phyloP scores from a whole-genome alignment of 1,140 invertebrate species.

The Anastatus disparis region DNA sequence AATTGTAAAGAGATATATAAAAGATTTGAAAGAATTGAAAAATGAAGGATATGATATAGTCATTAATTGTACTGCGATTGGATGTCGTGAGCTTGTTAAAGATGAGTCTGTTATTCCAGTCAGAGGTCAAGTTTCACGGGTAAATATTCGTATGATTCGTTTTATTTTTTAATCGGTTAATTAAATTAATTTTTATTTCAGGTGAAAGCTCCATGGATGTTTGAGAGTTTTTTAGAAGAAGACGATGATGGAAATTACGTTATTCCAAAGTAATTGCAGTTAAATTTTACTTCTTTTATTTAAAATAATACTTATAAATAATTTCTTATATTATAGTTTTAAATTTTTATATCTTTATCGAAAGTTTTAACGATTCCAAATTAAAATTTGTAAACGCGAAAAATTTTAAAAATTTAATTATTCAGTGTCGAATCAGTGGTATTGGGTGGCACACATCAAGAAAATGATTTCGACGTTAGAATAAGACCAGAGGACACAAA shows the following conservation, averaged over 20 bases:
- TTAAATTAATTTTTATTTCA: constrained; percentile 52
- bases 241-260: constrained; percentile 74
- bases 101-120: constrained; percentile 72
- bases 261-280: constrained; percentile 76
- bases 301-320: constrained; percentile 1
- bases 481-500: constrained; percentile 69
- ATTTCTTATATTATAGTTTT: constrained; percentile 4
- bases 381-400: background rate
- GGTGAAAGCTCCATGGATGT: constrained; percentile 75
- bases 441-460: constrained; percentile 80
- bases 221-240: constrained; percentile 68
- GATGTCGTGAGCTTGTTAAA: constrained; percentile 68
- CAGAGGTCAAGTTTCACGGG: constrained; percentile 77
- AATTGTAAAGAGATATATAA: constrained; percentile 66
- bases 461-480: constrained; percentile 71
- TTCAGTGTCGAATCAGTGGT: constrained; percentile 73
- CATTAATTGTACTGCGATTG: constrained; percentile 80
- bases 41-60: constrained; percentile 72
- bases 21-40: constrained; percentile 66
- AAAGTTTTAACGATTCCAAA: background rate
- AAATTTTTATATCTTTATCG: background rate
- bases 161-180: background rate
- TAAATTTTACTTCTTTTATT: too few species aligned
- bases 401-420: constrained; percentile 16
- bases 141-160: constrained; percentile 51